phyloP scores from a whole-genome alignment of 2,797 vertebrate species.

The Acropternis orthonyx region DNA sequence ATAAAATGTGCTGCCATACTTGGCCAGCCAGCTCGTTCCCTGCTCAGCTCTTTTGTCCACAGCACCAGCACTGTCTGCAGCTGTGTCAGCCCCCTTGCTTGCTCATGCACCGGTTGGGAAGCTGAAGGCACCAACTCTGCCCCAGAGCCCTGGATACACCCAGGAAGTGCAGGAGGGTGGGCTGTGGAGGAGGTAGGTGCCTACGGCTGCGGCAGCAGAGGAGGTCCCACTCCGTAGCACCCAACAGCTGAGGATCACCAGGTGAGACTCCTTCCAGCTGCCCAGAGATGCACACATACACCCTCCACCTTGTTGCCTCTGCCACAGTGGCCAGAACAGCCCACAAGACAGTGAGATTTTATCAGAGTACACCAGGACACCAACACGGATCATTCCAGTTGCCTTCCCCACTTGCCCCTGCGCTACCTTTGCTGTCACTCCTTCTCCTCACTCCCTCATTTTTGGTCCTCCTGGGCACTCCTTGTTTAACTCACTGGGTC shows the following conservation, averaged over 20 bases:
- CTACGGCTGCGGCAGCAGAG: not conserved
- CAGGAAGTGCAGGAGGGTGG: not conserved
- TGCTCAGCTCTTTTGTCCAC: not conserved
- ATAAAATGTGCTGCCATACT: not conserved
- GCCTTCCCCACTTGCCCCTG: not conserved
- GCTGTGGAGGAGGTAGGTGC: not conserved
- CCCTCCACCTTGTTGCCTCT: fast-evolving
- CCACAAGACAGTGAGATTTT: not conserved
- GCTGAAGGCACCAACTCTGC: not conserved
- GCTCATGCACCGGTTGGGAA: not conserved
- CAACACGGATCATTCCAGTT: not conserved
- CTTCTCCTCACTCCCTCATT: not conserved
- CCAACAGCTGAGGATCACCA: not conserved
- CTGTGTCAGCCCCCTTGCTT: not conserved
- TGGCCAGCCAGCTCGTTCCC: not conserved
- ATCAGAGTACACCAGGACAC: not conserved
- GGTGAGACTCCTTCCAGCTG: not conserved
- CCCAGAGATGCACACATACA: not conserved
- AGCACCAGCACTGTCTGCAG: not conserved
- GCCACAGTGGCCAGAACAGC: not conserved
- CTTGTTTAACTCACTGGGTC: not conserved
- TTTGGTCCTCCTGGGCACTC: not conserved
- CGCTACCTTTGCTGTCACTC: not conserved
- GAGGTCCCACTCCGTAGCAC: fast-evolving
- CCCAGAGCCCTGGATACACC: not conserved